phyloP scores from a whole-genome alignment of 2,888 invertebrate species.

The Romanomermis culicivorax region DNA sequence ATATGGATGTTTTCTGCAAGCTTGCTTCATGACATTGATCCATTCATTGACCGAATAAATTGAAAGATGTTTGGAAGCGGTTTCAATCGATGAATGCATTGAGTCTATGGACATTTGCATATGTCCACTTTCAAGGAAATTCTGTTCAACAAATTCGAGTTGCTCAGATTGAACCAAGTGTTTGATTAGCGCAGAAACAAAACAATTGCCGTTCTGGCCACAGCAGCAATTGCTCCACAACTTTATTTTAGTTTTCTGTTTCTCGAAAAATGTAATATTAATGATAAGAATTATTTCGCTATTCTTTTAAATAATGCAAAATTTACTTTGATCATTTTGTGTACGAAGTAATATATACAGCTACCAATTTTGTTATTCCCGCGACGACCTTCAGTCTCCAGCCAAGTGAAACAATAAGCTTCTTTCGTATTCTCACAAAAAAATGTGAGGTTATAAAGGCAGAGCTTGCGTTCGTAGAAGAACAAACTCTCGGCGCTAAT shows the following conservation, averaged over 20 bases:
- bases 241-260: not conserved
- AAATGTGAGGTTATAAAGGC: not conserved
- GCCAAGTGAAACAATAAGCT: not conserved
- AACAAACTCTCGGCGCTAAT: not conserved
- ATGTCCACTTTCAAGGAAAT: conserved; percentile 9
- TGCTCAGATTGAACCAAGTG: not conserved
- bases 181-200: not conserved
- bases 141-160: conserved; percentile 2
- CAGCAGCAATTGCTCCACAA: not conserved
- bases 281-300: too few species aligned
- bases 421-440: not conserved
- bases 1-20: not conserved
- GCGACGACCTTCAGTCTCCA: not conserved
- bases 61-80: not conserved
- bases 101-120: not conserved
- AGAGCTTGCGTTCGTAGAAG: conserved; percentile 1
- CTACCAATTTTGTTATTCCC: not conserved
- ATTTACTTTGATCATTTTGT: not conserved
- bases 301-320: too few species aligned
- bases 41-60: not conserved
- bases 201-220: not conserved
- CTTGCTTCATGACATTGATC: not conserved
- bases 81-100: not conserved
- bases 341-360: not conserved
- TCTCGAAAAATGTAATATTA: not conserved